phyloP scores from a whole-genome alignment of 1,140 invertebrate genomes.

The Muscidifurax raptorellus region DNA sequence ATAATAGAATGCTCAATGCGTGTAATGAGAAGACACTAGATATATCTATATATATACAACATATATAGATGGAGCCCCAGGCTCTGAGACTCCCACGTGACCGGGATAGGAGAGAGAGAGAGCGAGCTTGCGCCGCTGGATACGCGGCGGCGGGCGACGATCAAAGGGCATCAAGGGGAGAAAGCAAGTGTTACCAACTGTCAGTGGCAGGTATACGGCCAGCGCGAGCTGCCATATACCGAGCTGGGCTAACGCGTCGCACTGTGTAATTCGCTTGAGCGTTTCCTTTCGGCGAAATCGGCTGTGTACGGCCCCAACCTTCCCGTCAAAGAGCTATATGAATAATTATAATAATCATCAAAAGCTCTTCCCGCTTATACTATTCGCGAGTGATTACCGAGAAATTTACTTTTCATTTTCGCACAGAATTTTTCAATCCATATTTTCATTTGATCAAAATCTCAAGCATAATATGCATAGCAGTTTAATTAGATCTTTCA shows the following conservation, averaged over 20 bases:
- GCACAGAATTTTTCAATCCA: too few relatives aligned
- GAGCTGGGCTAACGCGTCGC: slow-evolving; percentile 14
- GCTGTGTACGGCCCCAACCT: background rate
- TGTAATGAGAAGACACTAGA: background rate
- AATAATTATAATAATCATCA: slow-evolving; percentile 17
- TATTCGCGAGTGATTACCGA: background rate
- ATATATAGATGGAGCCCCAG: background rate
- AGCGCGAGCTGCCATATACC: background rate
- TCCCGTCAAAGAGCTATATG: slow-evolving; percentile 14
- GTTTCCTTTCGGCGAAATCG: slow-evolving; percentile 8
- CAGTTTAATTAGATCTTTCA: too few relatives aligned
- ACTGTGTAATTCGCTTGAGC: background rate
- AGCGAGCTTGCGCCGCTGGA: background rate
- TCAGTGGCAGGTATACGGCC: slow-evolving; percentile 56
- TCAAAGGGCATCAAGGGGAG: slow-evolving; percentile 60
- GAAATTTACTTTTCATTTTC: too few relatives aligned
- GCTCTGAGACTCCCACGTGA: background rate
- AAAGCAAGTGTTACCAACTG: slow-evolving; percentile 59
- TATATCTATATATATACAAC: too few relatives aligned
- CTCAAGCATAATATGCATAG: too few relatives aligned
- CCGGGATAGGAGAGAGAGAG: background rate
- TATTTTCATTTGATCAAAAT: too few relatives aligned
- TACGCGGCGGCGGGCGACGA: slow-evolving; percentile 24
- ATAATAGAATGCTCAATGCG: background rate
- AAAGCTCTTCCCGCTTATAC: background rate